phyloP scores from a whole-genome alignment of 2,797 vertebrate species.

The Chanos chanos region DNA sequence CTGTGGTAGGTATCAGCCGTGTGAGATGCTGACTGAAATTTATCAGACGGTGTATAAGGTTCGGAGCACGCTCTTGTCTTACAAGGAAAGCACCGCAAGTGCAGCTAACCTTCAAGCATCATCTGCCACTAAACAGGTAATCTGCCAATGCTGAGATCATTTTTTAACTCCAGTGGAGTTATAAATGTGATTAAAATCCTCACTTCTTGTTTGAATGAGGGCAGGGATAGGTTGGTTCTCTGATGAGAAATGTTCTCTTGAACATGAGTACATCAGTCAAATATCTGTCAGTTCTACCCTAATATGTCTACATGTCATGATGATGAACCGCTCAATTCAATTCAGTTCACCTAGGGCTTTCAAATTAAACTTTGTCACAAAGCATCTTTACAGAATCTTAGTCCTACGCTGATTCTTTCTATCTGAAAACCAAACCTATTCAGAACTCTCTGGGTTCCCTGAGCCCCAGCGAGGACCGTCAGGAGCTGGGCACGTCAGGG shows the following conservation, averaged over 20 bases:
- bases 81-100: constrained; percentile 65
- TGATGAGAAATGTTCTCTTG: no score
- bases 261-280: no score
- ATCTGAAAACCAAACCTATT: background rate
- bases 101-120: constrained; percentile 50
- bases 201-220: background rate
- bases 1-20: constrained; percentile 69
- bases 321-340: no score
- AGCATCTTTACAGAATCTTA: no score
- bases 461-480: constrained; percentile 60
- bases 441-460: constrained; percentile 58
- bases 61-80: constrained; percentile 67
- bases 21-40: constrained; percentile 70
- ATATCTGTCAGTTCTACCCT: no score
- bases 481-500: constrained; percentile 51
- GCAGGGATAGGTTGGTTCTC: no score
- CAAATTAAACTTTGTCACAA: no score
- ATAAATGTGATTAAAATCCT: no score
- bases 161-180: no score
- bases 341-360: no score
- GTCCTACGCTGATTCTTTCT: background rate
- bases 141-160: background rate
- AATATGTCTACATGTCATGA: no score
- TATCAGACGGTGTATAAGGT: constrained; percentile 77
- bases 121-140: constrained; percentile 67